Evolutionary conservation across 2,797 vertebrate species (phyloP), one percentile per base, ranked within the genome.

Genomic region (Cirrhinus molitorella): DNA sequence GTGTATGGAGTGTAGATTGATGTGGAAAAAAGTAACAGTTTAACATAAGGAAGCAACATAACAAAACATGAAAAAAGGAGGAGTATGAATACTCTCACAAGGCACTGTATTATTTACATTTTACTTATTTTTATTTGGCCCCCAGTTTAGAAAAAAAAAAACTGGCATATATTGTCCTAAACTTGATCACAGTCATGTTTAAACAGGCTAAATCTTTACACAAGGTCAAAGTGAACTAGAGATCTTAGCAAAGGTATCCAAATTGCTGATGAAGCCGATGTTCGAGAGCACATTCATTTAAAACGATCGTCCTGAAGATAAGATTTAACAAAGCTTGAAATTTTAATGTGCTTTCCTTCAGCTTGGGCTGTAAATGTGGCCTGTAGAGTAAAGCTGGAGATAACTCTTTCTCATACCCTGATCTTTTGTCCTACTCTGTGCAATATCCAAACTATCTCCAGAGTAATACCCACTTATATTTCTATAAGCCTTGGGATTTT

Each of bases 311-410:
- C 66, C n/a, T 14, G 51, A 79, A 86, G 68, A 78, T 74, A 80
- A 40, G 51, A 68, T 67, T 77, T 81, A 84, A 84, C 66, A 84
- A 87, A 51, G 71, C 72, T 66, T 84, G 57, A 85, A 82, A 80
- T 53, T 78, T 43, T 4, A 79, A 82, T 74, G 79, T 40, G 40
- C 25, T 61, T 80, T 68, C 49, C 81, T 67, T 74, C 14, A 49
- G 16, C 49, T 66, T 57, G 31, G 34, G 37, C 65, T 55, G 19
- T 57, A 68, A 83, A 76, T 55, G 73, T 72, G 57, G 79, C 53
- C 53, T 77, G 57, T 28, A 65, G 31, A 61, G 81, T 67, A 55
- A 40, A 76, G 37, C 72, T 34, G 13, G 10, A 31, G 61, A 68
- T 74, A 65, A 23, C n/a, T 70, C 14, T 70, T 13, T 23, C 28